Evolutionary conservation across 2,888 invertebrate species (phyloP).

Genomic region (Lissocephala sabroskyi): DNA sequence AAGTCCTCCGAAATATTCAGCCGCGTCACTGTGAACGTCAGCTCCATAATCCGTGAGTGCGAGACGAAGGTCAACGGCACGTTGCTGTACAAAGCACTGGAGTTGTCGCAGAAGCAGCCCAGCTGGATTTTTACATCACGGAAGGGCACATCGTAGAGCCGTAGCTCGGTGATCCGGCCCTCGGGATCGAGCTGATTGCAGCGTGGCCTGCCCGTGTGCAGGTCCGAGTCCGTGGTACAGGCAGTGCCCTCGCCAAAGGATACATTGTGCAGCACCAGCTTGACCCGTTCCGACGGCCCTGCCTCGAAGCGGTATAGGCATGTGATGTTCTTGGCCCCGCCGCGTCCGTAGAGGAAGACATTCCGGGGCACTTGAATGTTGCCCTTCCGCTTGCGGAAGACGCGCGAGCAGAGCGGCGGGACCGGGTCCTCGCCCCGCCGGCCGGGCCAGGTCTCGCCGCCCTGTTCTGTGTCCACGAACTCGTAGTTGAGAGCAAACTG

Average conservation of each 20-base stretch:
- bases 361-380: slow-evolving; percentile 80
- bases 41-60: slow-evolving; percentile 80
- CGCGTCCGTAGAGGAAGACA: slow-evolving; percentile 87
- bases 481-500: slow-evolving; percentile 84
- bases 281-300: slow-evolving; percentile 78
- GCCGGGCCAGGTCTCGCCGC: slow-evolving; percentile 78
- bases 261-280: slow-evolving; percentile 80
- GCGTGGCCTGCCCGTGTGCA: slow-evolving; percentile 80
- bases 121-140: slow-evolving; percentile 79
- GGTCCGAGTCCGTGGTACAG: slow-evolving; percentile 81
- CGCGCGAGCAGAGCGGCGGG: slow-evolving; percentile 75
- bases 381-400: slow-evolving; percentile 79
- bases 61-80: slow-evolving; percentile 79
- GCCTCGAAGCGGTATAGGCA: slow-evolving; percentile 86
- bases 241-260: slow-evolving; percentile 80
- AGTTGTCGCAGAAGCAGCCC: slow-evolving; percentile 87
- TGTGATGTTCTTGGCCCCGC: slow-evolving; percentile 83
- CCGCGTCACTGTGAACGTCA: slow-evolving; percentile 82
- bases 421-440: slow-evolving; percentile 72
- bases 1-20: slow-evolving; percentile 87
- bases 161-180: slow-evolving; percentile 75
- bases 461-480: slow-evolving; percentile 86
- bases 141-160: slow-evolving; percentile 80
- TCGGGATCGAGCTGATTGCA: slow-evolving; percentile 73
- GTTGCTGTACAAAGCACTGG: slow-evolving; percentile 74